These are phyloP conservation scores for Tinamus guttatus DNA, from an alignment of 2,113 vertebrate species.

Conservation along the genomic window DNA sequence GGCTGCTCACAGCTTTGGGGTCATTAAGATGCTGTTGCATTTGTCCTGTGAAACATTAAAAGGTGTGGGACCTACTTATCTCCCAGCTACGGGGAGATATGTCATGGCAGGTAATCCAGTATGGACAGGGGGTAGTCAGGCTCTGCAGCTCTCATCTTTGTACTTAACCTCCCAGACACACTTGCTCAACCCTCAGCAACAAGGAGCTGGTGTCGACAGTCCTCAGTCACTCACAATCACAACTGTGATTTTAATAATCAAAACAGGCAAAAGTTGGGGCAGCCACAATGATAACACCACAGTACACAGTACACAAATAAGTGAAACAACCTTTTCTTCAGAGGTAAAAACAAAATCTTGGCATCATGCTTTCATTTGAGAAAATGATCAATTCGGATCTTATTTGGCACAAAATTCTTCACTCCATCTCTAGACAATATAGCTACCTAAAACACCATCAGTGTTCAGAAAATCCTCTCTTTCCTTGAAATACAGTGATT, in stretches of 20 bases:
- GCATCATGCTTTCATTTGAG: not conserved
- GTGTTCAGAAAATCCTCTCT: not conserved
- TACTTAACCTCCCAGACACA: not conserved
- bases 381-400: not conserved
- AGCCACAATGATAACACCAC: not conserved
- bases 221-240: no score
- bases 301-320: rapidly evolving
- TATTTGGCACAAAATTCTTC: not conserved
- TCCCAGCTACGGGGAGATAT: not conserved
- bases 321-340: not conserved
- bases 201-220: no score
- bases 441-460: not conserved
- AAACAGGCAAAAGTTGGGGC: not conserved
- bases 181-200: not conserved
- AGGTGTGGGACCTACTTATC: not conserved
- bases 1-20: not conserved
- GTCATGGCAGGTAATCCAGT: not conserved
- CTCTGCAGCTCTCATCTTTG: no score
- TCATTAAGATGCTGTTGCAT: not conserved
- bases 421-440: not conserved
- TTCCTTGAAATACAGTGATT: not conserved
- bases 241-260: no score
- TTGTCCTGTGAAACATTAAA: not conserved
- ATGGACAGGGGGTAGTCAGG: not conserved
- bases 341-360: rapidly evolving